A percentile compares a stretch with the other conserved stretches of the same genome.
phyloP scores from a whole-genome alignment of 2,797 vertebrate species.

The Chrysocyon brachyurus region DNA sequence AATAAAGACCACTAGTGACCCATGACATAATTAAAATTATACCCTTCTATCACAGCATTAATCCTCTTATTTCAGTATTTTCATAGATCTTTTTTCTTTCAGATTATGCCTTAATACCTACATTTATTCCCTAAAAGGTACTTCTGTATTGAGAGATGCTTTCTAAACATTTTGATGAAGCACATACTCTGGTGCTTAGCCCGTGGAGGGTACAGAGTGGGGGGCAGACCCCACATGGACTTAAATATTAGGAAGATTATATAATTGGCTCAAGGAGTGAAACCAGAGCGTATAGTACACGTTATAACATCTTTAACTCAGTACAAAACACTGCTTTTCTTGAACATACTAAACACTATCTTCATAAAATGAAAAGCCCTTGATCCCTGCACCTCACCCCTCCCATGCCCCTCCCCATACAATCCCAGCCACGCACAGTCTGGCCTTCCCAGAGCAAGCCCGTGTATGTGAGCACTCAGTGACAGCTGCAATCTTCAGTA shows the following conservation, averaged over 20 bases:
- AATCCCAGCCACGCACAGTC: not conserved
- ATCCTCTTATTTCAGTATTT: slow-evolving; percentile 88
- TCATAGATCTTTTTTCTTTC: slow-evolving; percentile 36
- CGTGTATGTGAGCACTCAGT: accelerated
- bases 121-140: slow-evolving; percentile 55
- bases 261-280: not conserved
- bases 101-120: slow-evolving; percentile 69
- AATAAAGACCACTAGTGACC: slow-evolving; percentile 87
- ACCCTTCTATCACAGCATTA: slow-evolving; percentile 85
- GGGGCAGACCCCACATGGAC: accelerated
- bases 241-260: not conserved
- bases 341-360: not conserved
- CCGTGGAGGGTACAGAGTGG: too few species aligned
- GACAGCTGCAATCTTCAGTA: accelerated
- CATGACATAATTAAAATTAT: slow-evolving; percentile 86
- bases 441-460: not conserved
- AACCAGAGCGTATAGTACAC: not conserved
- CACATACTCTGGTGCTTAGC: too few species aligned
- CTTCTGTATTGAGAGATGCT: not conserved
- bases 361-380: not conserved
- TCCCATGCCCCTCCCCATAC: not conserved
- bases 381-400: not conserved
- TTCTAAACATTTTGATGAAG: not conserved
- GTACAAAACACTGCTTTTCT: not conserved
- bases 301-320: not conserved